These are phyloP conservation scores for Leucophenga maculata DNA, from an alignment of 2,888 invertebrate species.

Conservation along the genomic window DNA sequence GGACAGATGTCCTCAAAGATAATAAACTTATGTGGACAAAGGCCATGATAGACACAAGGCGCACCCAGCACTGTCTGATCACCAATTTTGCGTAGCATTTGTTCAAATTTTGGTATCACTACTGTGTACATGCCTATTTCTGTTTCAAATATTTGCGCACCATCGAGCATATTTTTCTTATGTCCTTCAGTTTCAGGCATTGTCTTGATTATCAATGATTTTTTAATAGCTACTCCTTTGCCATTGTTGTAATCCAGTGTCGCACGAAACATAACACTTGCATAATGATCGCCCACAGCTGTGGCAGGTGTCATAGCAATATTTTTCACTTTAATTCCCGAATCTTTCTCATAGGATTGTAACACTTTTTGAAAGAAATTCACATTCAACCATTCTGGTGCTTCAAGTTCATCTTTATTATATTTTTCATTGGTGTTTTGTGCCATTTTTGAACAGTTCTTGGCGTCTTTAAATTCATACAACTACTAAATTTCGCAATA, in stretches of 20 bases:
- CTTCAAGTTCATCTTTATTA: slow-evolving; percentile 6
- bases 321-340: background rate
- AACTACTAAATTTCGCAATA: too few species aligned
- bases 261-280: slow-evolving; percentile 51
- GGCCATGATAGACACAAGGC: slow-evolving; percentile 23
- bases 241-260: slow-evolving; percentile 33
- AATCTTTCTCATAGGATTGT: background rate
- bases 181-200: slow-evolving; percentile 56
- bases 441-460: background rate
- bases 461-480: too few species aligned
- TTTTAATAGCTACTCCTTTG: background rate
- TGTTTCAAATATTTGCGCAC: slow-evolving; percentile 50
- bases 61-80: slow-evolving; percentile 44
- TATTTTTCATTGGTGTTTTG: background rate
- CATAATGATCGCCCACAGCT: slow-evolving; percentile 48
- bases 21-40: slow-evolving; percentile 36
- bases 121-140: slow-evolving; percentile 62
- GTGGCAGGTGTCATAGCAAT: slow-evolving; percentile 21
- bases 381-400: slow-evolving; percentile 6
- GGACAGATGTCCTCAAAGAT: slow-evolving; percentile 41
- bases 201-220: slow-evolving; percentile 55
- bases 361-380: background rate
- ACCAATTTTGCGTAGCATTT: slow-evolving; percentile 47
- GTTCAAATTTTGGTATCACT: slow-evolving; percentile 58
- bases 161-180: slow-evolving; percentile 50